phyloP scores from a whole-genome alignment of 2,888 invertebrate species.

The Eupithecia vulgata region DNA sequence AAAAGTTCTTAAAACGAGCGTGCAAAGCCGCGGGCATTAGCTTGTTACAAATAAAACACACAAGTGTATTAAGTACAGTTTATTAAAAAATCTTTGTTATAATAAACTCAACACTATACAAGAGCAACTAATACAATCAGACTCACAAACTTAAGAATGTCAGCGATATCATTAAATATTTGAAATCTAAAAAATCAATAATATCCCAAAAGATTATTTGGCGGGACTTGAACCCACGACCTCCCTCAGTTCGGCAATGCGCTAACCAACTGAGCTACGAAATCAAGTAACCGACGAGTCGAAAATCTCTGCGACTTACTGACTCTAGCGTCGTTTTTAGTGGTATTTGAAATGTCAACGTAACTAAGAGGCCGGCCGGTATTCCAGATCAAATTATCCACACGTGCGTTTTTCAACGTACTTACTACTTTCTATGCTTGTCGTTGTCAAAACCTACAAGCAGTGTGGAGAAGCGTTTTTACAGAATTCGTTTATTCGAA shows the following conservation, averaged over 20 bases:
- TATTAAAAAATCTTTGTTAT: constrained; percentile 83
- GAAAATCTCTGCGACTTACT: no score
- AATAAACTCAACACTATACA: constrained; percentile 80
- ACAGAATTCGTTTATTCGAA: not conserved
- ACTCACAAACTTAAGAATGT: constrained; percentile 53
- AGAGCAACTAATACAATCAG: constrained; percentile 71
- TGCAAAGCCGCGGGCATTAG: not conserved
- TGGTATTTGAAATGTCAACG: constrained; percentile 29
- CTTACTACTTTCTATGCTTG: not conserved
- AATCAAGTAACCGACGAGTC: no score
- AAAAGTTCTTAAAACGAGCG: not conserved
- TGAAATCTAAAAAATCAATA: constrained; percentile 4
- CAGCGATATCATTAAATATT: constrained; percentile 42
- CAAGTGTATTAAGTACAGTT: constrained; percentile 78
- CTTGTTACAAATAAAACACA: constrained; percentile 59
- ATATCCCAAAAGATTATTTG: no score
- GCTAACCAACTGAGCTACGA: no score
- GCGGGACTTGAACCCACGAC: no score
- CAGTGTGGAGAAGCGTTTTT: not conserved
- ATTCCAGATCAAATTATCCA: not conserved
- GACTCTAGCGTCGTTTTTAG: no score
- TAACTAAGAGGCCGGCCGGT: constrained; percentile 14
- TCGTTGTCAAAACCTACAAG: not conserved
- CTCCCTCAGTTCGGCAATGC: no score
- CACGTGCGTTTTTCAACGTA: not conserved